These are phyloP conservation scores for Pardosa pseudoannulata DNA, from an alignment of 2,888 invertebrate genomes.

Conservation along the genomic window DNA sequence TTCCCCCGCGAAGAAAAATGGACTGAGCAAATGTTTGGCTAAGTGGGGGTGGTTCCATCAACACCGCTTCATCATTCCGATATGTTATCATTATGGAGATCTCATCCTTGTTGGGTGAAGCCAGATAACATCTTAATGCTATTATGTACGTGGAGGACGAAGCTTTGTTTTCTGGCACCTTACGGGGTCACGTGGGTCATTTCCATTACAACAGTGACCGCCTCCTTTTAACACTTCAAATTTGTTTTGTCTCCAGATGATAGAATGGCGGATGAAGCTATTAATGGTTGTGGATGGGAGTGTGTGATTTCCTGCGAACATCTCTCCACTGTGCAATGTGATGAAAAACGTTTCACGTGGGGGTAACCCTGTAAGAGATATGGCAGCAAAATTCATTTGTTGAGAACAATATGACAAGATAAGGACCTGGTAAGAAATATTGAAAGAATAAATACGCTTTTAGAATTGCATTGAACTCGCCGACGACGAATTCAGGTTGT, in stretches of 20 bases:
- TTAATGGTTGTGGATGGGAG: constrained; percentile 36
- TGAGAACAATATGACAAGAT: neutral
- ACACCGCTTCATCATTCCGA: constrained; percentile 6
- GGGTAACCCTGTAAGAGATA: neutral
- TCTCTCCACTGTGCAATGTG: too few species aligned
- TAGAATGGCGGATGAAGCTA: constrained; percentile 33
- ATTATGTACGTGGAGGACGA: constrained; percentile 28
- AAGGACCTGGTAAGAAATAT: neutral
- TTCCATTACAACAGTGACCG: constrained; percentile 56
- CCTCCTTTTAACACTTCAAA: constrained; percentile 67
- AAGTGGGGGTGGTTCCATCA: constrained; percentile 31
- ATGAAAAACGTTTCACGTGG: neutral
- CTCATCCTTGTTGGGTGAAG: neutral
- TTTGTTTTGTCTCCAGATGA: constrained; percentile 42
- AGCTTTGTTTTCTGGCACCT: constrained; percentile 35
- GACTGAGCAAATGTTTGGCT: constrained; percentile 13
- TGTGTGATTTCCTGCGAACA: neutral
- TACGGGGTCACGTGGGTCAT: constrained; percentile 45
- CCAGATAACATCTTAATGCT: constrained; percentile 65
- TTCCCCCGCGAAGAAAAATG: neutral
- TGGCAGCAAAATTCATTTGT: neutral
- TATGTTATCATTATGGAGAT: neutral
- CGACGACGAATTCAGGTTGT: neutral
- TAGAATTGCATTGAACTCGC: neutral
- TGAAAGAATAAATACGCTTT: neutral